Evolutionary conservation across 2,888 invertebrate species (phyloP), one percentile per base, ranked within the genome.

Genomic region (Drosophila emarginata): DNA sequence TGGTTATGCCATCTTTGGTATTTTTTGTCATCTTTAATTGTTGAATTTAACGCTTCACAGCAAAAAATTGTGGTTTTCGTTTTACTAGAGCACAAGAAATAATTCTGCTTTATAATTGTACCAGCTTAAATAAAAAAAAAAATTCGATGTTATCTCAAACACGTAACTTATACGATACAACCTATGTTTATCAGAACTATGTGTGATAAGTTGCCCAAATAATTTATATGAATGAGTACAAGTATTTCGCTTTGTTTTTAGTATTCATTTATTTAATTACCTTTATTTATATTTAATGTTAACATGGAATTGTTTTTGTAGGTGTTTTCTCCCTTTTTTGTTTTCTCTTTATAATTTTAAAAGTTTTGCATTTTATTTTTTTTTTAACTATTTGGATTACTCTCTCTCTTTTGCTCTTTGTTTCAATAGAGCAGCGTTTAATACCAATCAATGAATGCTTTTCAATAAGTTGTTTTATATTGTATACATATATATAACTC

Each of bases 261-360:
- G 75, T 80, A 86, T 79, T 82, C 79, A 79, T 88, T 78, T 79
- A 80, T 83, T 78, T 85, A 80, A 74, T 84, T 82, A 87, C 74
- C 67, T 83, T 81, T 88, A 78, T 87, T 89, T 90, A 89, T 86
- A 89, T 90, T 88, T 91, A 91, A 91, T 91, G 91, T 91, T 91
- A 91, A 91, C 91, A 91, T 91, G 90, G 85, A 91, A 90, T 90
- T 90, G 89, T 88, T 90, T 88, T 87, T 88, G 90, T 90, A 90
- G 90, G 88, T 89, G 87, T 89, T 83, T 72, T 45, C 45, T 45
- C 45, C 61, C 71, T 72, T 82, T 80, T 58, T 60, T 74, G 60
- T 74, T 80, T 83, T 57, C 61, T 68, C 53, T 66, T 70, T 67
- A 54, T 72, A 77, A 76, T 75, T 75, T 80, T 74, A 72, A 72